Base-by-base conservation (phyloP, 2,113 vertebrate species). In the Sebastes schlegelii region DNA sequence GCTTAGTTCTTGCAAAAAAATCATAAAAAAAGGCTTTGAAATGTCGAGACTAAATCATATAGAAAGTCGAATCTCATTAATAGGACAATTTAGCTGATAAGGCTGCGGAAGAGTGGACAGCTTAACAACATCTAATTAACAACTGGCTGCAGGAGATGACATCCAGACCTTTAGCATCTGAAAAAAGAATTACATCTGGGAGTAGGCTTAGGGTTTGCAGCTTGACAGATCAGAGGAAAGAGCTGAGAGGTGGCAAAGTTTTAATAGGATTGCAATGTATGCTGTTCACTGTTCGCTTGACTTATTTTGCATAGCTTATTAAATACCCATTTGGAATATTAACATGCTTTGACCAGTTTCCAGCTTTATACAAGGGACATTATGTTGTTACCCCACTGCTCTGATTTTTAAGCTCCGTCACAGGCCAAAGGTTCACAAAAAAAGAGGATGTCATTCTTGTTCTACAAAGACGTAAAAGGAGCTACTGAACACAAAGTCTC, bases 51-150 rank as follows among this genome's bases (percentile, higher is more conserved):
- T 58, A 73, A 86, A 89, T 82, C 19, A 75, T 75, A 77, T 55
- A 63, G 19, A 51, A 70, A 9, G 6, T 19, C 81, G 34, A 77
- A 86, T 82, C 84, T 85, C 79, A 86, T 84, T 88, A 91, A 74
- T 54, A 23, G 84, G 54, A 89, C 83, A 79, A 80, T 89, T 73
- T 45, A 63, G 71, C 71, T 78, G 88, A 88, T 91, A 85, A 90
- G 86, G 55, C 55, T 61, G 72, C 6, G 10, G 88, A 73, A 51
- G 75, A 89, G 81, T 80, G 76, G 80, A 82, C 86, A 73, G 84
- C 86, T 90, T 89, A 84, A 89, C 58, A 62, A 62, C 80, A 61
- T 85, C 77, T 90, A 88, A 89, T 92, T 90, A 91, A 79, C 67
- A 64, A 26, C 55, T 55, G 65, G 66, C 74, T 54, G 66, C 42